Percentiles rank a stretch among this genome's conserved stretches.
Evolutionary conservation across 1,140 invertebrate genomes (phyloP).

Genomic region (Orchesella cincta): DNA sequence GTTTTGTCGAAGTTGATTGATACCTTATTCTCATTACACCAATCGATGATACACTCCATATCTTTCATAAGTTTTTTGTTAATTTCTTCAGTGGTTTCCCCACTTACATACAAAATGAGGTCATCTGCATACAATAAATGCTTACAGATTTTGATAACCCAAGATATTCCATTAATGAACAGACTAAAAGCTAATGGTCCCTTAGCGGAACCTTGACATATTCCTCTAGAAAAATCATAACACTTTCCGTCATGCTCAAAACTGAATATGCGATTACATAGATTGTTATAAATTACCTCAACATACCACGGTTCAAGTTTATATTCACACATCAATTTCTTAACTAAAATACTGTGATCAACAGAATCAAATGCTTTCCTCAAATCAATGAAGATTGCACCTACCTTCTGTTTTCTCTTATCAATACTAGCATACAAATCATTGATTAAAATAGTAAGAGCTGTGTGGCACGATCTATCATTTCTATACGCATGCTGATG

Average conservation of each 20-base stretch:
- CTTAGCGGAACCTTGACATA: slow-evolving; percentile 52
- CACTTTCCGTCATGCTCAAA: background rate
- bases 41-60: background rate
- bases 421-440: slow-evolving; percentile 20
- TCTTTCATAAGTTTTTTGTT: background rate
- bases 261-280: background rate
- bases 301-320: background rate
- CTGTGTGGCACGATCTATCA: background rate
- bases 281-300: background rate
- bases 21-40: background rate
- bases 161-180: slow-evolving; percentile 50
- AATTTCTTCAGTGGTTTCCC: background rate
- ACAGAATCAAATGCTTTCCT: slow-evolving; percentile 49
- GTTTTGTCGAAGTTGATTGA: slow-evolving; percentile 14
- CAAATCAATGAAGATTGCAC: slow-evolving; percentile 48
- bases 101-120: slow-evolving; percentile 41
- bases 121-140: slow-evolving; percentile 51
- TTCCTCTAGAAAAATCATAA: slow-evolving; percentile 34
- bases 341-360: slow-evolving; percentile 35
- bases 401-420: slow-evolving; percentile 41
- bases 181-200: slow-evolving; percentile 50
- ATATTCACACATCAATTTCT: slow-evolving; percentile 17
- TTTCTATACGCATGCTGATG: slow-evolving; percentile 21
- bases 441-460: background rate
- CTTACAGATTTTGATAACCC: slow-evolving; percentile 20